Evolutionary conservation across 2,113 vertebrate species (phyloP), one percentile per base, ranked within the genome.

Genomic region (Amphiprion percula): DNA sequence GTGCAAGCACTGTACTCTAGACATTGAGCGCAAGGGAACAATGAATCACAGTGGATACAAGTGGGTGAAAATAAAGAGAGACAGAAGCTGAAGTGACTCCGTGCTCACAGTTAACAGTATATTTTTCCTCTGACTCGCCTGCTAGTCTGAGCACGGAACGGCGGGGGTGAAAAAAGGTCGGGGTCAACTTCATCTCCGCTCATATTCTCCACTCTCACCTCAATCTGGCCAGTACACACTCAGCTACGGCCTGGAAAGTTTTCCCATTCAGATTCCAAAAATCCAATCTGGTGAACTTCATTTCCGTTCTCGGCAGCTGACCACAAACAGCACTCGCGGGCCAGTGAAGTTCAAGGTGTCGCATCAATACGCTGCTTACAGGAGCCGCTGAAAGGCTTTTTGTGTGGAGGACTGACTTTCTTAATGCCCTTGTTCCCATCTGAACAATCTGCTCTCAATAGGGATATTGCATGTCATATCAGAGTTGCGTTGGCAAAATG

Each of bases 121-220:
- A 91, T 92, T 93, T 26, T 93, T 91, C 78, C 47, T 81, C 85
- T 66, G 81, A 74, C 89, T 82, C 79, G 83, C 68, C 79, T 80
- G 90, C 81, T 77, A 83, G 80, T 81, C 80, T 68, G 72, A 85
- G 62, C 69, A 75, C 37, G 28, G 74, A 80, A 63, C 6, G 50
- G 50, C 4, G 23, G 3, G 59, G 16, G 19, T 68, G 79, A 85
- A 90, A 92, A 92, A 92, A 87, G 90, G 91, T 89, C 74, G 80
- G 87, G 94, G 94, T 95, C 94, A 93, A 89, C 91, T 89, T 94
- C 91, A 92, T 93, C 88, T 77, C 65, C 26, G 59, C 89, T 93
- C 89, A 90, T 90, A 90, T 92, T 93, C 89, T 89, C 77, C 61
- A 91, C 89, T 90, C 91, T 91, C 92, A 79, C 84, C 86, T 92